These are phyloP conservation scores for Tychaedon coryphoeus DNA, from an alignment of 2,113 vertebrate genomes.

Conservation along the genomic window DNA sequence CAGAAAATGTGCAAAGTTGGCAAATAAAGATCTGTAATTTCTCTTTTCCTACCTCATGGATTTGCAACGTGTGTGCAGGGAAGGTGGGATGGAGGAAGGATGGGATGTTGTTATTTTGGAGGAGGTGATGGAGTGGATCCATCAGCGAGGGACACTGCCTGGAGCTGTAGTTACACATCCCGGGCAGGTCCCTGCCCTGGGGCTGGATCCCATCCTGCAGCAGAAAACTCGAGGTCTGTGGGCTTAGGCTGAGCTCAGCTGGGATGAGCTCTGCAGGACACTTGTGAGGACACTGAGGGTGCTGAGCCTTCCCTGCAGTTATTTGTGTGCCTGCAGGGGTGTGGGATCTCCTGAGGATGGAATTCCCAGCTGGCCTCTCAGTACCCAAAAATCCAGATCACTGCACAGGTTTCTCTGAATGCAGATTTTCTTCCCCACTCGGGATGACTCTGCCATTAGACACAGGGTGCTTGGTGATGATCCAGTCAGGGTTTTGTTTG, in stretches of 20 bases:
- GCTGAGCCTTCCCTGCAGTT: not conserved
- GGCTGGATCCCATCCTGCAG: not conserved
- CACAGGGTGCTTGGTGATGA: not conserved
- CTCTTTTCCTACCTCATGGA: not conserved
- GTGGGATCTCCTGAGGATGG: not conserved
- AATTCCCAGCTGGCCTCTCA: not conserved
- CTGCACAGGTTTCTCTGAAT: not conserved
- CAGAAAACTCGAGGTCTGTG: not conserved
- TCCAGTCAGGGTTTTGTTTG: not conserved
- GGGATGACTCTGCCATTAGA: not conserved
- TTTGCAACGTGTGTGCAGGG: not conserved
- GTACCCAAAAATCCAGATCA: not conserved
- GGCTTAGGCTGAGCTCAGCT: not conserved
- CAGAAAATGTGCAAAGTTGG: constrained; percentile 39
- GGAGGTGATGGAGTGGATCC: not conserved
- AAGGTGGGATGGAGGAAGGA: not conserved
- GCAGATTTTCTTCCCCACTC: fast-evolving
- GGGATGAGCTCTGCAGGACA: not conserved
- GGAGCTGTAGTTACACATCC: not conserved
- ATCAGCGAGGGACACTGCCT: not conserved
- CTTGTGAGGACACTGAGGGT: fast-evolving
- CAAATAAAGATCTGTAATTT: constrained; percentile 43
- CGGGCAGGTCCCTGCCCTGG: fast-evolving
- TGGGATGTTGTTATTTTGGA: not conserved
- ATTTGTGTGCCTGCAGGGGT: fast-evolving